phyloP scores from a whole-genome alignment of 1,140 invertebrate genomes.

The Nautilus pompilius region DNA sequence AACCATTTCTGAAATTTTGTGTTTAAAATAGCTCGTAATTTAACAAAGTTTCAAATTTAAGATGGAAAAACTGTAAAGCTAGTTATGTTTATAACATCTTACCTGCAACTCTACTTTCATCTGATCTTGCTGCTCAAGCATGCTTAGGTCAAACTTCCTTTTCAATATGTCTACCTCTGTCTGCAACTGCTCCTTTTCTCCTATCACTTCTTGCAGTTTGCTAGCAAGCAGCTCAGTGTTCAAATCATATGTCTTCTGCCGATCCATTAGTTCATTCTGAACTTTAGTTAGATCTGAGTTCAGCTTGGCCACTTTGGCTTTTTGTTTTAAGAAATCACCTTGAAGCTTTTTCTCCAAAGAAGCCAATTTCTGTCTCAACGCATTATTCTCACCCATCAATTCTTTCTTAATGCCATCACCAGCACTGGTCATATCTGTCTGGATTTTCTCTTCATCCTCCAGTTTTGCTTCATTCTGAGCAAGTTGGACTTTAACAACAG shows the following conservation, averaged over 20 bases:
- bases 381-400: constrained; percentile 21
- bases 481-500: constrained; percentile 16
- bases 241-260: constrained; percentile 40
- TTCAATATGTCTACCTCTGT: constrained; percentile 39
- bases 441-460: constrained; percentile 12
- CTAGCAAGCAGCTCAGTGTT: constrained; percentile 37
- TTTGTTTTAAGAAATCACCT: constrained; percentile 27
- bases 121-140: constrained; percentile 42
- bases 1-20: too few species aligned
- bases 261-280: constrained; percentile 46
- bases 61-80: too few species aligned
- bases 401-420: constrained; percentile 12
- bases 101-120: constrained; percentile 43
- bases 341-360: constrained; percentile 28
- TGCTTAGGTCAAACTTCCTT: constrained; percentile 39
- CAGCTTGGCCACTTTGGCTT: constrained; percentile 27
- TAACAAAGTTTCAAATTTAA: too few species aligned
- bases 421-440: constrained; percentile 2
- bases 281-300: constrained; percentile 34
- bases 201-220: constrained; percentile 31
- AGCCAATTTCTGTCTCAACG: constrained; percentile 27
- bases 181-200: constrained; percentile 38
- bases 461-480: constrained; percentile 14
- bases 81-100: constrained; percentile 5
- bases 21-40: too few species aligned